phyloP scores from a whole-genome alignment of 2,888 invertebrate genomes.

The Megamerina dolium region DNA sequence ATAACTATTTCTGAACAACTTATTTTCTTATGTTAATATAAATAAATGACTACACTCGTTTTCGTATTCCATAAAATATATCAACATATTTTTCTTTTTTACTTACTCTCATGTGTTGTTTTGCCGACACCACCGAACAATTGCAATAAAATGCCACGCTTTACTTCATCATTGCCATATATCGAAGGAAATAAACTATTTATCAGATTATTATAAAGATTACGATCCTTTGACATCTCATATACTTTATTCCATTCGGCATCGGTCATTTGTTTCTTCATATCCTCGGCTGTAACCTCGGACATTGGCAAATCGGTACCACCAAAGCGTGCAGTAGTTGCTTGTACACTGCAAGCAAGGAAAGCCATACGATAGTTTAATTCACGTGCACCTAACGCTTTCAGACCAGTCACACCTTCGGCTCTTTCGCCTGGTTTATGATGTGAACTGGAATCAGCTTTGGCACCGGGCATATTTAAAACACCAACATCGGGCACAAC shows the following conservation, averaged over 20 bases:
- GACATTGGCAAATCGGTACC: conserved; percentile 77
- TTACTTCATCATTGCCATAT: conserved; percentile 95
- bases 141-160: conserved; percentile 86
- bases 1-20: too few relatives aligned
- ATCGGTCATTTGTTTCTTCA: conserved; percentile 90
- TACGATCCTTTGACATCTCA: conserved; percentile 92
- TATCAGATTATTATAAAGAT: conserved; percentile 84
- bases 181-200: conserved; percentile 91
- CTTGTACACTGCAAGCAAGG: conserved; percentile 85
- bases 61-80: too few relatives aligned
- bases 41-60: too few relatives aligned
- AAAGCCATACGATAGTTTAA: conserved; percentile 83
- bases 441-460: conserved; percentile 72
- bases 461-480: conserved; percentile 73
- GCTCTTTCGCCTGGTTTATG: conserved; percentile 67
- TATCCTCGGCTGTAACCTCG: conserved; percentile 83
- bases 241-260: conserved; percentile 92
- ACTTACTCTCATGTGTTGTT: conserved; percentile 72
- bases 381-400: conserved; percentile 79
- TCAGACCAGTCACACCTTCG: conserved; percentile 78
- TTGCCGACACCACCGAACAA: conserved; percentile 96
- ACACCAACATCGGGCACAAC: conserved; percentile 95
- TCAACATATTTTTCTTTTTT: conserved; percentile 10
- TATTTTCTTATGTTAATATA: too few relatives aligned
- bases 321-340: conserved; percentile 82